These are phyloP conservation scores for Euschistus heros DNA, from an alignment of 1,140 invertebrate genomes.

Conservation along the genomic window DNA sequence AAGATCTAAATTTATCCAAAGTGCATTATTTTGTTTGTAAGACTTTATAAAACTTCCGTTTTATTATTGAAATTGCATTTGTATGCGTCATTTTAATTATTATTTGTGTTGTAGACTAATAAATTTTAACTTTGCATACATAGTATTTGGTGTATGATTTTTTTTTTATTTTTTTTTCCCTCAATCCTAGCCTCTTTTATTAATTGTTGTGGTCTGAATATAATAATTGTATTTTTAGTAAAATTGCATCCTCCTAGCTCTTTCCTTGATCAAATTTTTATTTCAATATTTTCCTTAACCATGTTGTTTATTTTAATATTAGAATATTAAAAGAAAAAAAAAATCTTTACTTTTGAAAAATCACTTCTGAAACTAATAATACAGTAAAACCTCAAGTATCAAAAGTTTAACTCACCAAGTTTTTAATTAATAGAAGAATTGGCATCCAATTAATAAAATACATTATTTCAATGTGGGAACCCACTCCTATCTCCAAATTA, in stretches of 20 bases:
- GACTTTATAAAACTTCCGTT: not conserved
- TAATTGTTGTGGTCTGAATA: conserved; percentile 12
- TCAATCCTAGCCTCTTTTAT: conserved; percentile 17
- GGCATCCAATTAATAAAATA: too few relatives aligned
- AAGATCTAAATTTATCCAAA: conserved; percentile 8
- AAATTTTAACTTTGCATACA: conserved; percentile 17
- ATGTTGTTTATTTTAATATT: not conserved
- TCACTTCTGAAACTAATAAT: too few relatives aligned
- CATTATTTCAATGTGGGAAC: too few relatives aligned
- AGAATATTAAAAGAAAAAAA: not conserved
- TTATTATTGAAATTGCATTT: conserved; percentile 9
- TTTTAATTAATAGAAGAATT: too few relatives aligned
- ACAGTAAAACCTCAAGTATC: too few relatives aligned
- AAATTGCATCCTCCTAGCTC: conserved; percentile 3
- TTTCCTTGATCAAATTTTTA: not conserved
- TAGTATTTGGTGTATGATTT: conserved; percentile 23
- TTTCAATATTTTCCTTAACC: conserved; percentile 9
- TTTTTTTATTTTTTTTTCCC: conserved; percentile 10
- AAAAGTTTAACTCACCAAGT: too few relatives aligned
- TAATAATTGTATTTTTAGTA: conserved; percentile 9
- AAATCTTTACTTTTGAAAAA: too few relatives aligned
- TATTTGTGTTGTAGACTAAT: conserved; percentile 16
- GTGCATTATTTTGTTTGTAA: conserved; percentile 6
- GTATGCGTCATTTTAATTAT: conserved; percentile 4
- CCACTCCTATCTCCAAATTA: too few relatives aligned